Percentiles rank a stretch among this genome's conserved stretches.
phyloP scores from a whole-genome alignment of 2,797 vertebrate genomes.

The Spinus olivaceus region DNA sequence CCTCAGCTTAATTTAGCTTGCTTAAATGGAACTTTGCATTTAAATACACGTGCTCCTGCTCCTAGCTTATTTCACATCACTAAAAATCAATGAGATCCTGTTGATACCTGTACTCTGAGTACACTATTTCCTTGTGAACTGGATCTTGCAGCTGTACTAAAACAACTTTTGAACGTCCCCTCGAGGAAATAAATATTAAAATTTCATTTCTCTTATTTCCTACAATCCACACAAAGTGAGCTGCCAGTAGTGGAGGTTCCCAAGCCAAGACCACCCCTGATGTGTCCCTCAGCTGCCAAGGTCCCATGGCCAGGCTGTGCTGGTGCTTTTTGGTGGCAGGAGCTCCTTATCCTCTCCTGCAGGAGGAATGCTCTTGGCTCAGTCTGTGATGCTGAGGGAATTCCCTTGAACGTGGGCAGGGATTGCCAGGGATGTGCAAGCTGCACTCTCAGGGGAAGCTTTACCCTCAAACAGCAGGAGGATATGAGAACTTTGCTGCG shows the following conservation, averaged over 20 bases:
- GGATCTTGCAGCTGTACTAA: background rate
- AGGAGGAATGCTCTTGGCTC: background rate
- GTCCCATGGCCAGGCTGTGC: background rate
- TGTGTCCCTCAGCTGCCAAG: background rate
- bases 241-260: accelerated
- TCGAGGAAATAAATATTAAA: background rate
- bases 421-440: background rate
- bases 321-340: background rate
- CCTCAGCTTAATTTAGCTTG: background rate
- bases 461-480: background rate
- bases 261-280: background rate
- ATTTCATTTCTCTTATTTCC: background rate
- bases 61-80: background rate
- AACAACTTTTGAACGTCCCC: background rate
- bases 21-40: background rate
- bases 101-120: background rate
- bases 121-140: background rate
- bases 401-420: background rate
- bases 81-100: background rate
- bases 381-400: background rate
- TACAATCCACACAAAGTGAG: background rate
- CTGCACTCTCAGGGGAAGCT: background rate
- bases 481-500: background rate
- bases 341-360: background rate
- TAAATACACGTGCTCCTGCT: accelerated